Base-by-base conservation (phyloP, 2,888 invertebrate species). In the Nomada fabriciana region DNA sequence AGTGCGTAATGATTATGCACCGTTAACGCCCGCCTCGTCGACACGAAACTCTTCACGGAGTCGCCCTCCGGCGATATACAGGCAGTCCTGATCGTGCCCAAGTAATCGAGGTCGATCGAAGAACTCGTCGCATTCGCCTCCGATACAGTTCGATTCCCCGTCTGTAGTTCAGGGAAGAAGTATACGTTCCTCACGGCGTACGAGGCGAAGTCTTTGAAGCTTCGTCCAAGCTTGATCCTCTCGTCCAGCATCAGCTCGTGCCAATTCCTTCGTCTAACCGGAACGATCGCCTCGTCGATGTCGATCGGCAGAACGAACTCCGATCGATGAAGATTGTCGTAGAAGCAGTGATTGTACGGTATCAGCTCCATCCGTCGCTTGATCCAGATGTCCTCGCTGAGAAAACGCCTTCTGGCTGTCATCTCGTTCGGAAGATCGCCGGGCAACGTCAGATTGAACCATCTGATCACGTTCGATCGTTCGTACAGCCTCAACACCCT, bases 1-100 rank as follows among this genome's bases (percentile, higher is more conserved):
- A 97, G 92, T 5, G 97, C 96, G 90, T 97, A 97, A 91, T 97
- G 97, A 93, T 97, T 97, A 93, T 97, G 97, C 57, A 97, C 96
- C 64, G 96, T 96, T 88, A 96, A 93, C 43, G 96, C 95, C 82
- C 95, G 95, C 85, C 94, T 94, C 7, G 96, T 96, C 29, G 95
- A 94, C 91, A 97, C 95, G 91, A 97, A 96, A 91, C 97, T 97
- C 92, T 97, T 97, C 70, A 96, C 96, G 80, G 96, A 96, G 86
- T 95, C 95, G 23, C 96, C 96, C 79, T 95, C 94, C 3, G 95
- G 95, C 89, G 96, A 96, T 64, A 96, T 94, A 77, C 95, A 92
- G 2, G 95, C 94, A 23, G 96, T 95, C 72, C 96, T 94, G 53
- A 95, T 91, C 52, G 95, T 91, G 86, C 95, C 95, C 74, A 94